phyloP scores from a whole-genome alignment of 2,113 vertebrate genomes.

The Aythya baeri region DNA sequence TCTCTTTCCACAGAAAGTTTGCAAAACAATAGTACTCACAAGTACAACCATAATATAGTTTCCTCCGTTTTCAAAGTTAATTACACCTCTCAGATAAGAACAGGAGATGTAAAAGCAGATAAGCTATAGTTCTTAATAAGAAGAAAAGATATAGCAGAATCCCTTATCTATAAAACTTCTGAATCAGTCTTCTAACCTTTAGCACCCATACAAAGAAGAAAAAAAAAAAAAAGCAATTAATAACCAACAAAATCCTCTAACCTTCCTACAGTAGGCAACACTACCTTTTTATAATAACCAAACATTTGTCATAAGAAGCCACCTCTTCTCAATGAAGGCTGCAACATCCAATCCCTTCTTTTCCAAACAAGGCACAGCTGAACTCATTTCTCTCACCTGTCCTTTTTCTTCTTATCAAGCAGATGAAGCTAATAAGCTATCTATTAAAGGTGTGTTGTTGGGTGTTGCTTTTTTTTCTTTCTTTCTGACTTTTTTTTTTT shows the following conservation, averaged over 20 bases:
- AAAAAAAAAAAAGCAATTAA: neutral
- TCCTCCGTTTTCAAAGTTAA: neutral
- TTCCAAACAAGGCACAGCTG: neutral
- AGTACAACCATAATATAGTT: neutral
- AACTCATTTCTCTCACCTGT: neutral
- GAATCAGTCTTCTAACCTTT: neutral
- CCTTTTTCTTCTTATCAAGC: neutral
- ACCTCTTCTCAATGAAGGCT: rapidly evolving
- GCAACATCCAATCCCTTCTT: neutral
- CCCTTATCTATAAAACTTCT: neutral
- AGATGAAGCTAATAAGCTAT: neutral
- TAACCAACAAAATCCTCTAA: neutral
- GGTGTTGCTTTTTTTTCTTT: neutral
- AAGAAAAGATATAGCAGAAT: neutral
- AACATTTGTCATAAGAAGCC: rapidly evolving
- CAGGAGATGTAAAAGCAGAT: neutral
- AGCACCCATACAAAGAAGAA: neutral
- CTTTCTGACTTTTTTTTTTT: too few relatives aligned
- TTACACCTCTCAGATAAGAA: neutral
- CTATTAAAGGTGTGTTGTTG: neutral
- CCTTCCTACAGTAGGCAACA: rapidly evolving
- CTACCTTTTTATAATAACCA: neutral
- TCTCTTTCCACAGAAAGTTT: neutral
- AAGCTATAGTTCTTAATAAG: neutral
- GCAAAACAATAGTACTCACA: neutral